Conservation (phyloP, 30 jellyfish, hydroid and myxozoan genomes). For the Hydra vulgaris region DNA sequence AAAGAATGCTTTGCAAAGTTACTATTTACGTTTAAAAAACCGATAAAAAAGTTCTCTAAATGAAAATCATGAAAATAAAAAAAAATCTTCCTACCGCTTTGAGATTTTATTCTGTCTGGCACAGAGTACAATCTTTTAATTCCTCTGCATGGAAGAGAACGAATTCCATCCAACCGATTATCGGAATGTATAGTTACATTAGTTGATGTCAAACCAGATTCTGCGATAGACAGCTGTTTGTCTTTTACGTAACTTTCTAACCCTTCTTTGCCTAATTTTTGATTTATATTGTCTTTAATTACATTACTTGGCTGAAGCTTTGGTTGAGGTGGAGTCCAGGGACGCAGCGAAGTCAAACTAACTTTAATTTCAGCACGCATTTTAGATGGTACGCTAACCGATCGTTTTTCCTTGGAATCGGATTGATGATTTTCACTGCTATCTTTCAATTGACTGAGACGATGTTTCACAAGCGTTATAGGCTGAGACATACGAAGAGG, state of each 20-base stretch:
- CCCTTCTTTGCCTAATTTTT: conserved; percentile 6
- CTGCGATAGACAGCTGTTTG: background rate
- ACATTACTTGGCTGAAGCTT: conserved; percentile 8
- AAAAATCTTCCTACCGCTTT: conserved; percentile 17
- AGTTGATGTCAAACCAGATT: background rate
- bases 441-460: conserved; percentile 13
- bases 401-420: background rate
- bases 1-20: too few relatives aligned
- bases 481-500: conserved; percentile 29
- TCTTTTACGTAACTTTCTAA: background rate
- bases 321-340: conserved; percentile 30
- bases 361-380: conserved; percentile 23
- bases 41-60: background rate
- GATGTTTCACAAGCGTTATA: background rate
- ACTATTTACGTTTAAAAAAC: background rate
- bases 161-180: conserved; percentile 37
- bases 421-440: background rate
- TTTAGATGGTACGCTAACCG: background rate
- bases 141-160: conserved; percentile 72
- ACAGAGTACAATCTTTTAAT: conserved; percentile 19
- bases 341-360: conserved; percentile 14
- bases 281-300: conserved; percentile 11
- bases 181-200: conserved; percentile 28
- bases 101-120: conserved; percentile 7
- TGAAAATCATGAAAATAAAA: background rate